Base-by-base conservation (phyloP, 2,888 invertebrate species). In the Mythimna impura region DNA sequence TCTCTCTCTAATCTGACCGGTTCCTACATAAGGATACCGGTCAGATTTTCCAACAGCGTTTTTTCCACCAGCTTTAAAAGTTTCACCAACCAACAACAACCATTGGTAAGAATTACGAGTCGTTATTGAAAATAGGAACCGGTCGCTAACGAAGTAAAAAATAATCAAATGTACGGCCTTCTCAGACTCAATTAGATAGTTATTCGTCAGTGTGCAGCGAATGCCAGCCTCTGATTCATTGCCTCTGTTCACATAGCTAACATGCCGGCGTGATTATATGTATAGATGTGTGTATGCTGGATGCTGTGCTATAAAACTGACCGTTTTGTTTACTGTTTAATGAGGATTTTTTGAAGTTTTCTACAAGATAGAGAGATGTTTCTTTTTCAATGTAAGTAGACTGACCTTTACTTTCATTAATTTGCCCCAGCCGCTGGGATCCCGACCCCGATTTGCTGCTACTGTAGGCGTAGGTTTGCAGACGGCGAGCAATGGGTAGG, bases 151-250 rank as follows among this genome's bases (percentile, higher is more conserved):
- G 70, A 77, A 76, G 83, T 83, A 86, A 86, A 87, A 83, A 80
- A 80, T 73, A 81, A 80, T 83, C 81, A 83, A 80, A 86, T 76
- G 72, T 82, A 76, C 74, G 80, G 73, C 70, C 47, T 81, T 83
- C 82, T 79, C 71, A 71, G 84, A 85, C 85, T 84, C 88, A 89
- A 90, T 90, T 89, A 90, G 87, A 75, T 77, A 84, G 89, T 82
- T 87, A 89, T 89, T 88, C 86, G 80, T 86, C 86, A 85, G 81
- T 66, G 82, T 52, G 54, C 73, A 73, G 66, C 76, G 85, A 86
- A 88, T 86, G 85, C 87, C 86, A 66, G 63, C 79, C 85, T 75
- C 83, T 91, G 92, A 93, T 91, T 91, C 91, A 93, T 91, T 86
- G 82, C 79, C 79, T 57, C 76, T 80, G 82, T 78, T 82, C 84